These are phyloP conservation scores for Pantelozetes paolii DNA, from an alignment of 2,888 invertebrate genomes.

Conservation along the genomic window DNA sequence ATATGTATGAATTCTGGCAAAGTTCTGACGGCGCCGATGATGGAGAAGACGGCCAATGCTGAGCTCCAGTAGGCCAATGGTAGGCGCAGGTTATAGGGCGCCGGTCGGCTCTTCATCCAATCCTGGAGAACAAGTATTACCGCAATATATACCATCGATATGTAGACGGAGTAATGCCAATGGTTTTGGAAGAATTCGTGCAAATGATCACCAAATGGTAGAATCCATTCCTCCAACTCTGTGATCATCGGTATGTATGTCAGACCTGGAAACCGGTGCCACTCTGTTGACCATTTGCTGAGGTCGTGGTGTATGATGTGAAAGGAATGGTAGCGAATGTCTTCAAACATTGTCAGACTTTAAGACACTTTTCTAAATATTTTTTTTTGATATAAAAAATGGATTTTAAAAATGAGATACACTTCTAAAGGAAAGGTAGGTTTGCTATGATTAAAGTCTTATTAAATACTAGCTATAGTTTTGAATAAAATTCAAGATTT, in stretches of 20 bases:
- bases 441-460: too few relatives aligned
- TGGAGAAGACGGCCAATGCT: slow-evolving; percentile 26
- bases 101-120: not conserved
- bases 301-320: slow-evolving; percentile 24
- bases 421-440: too few relatives aligned
- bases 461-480: too few relatives aligned
- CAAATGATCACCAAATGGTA: slow-evolving; percentile 2
- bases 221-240: slow-evolving; percentile 20
- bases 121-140: slow-evolving; percentile 10
- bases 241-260: not conserved
- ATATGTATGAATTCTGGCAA: slow-evolving; percentile 37
- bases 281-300: slow-evolving; percentile 26
- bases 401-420: too few relatives aligned
- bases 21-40: slow-evolving; percentile 36
- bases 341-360: slow-evolving; percentile 1
- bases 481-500: too few relatives aligned
- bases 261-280: slow-evolving; percentile 33
- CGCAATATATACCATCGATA: slow-evolving; percentile 29
- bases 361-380: too few relatives aligned
- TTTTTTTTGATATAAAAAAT: too few relatives aligned
- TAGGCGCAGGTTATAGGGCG: slow-evolving; percentile 14
- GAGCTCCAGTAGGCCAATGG: slow-evolving; percentile 28
- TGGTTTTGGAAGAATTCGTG: slow-evolving; percentile 16
- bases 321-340: slow-evolving; percentile 33
- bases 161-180: slow-evolving; percentile 39